Evolutionary conservation across 2,113 vertebrate genomes (phyloP), one percentile per base, ranked within the genome.

Genomic region (Gymnobelideus leadbeateri): DNA sequence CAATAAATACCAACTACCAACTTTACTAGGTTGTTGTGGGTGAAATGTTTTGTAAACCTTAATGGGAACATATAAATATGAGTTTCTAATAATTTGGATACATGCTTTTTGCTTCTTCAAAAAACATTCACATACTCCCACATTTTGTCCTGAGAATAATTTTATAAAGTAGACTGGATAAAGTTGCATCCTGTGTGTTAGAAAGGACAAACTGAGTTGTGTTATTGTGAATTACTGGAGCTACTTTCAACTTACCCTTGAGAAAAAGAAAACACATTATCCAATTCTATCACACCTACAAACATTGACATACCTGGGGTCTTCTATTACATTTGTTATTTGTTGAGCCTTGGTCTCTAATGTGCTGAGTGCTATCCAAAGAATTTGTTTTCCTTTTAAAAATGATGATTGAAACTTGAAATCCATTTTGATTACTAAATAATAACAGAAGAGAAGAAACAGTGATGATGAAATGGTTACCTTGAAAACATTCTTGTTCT

Each of bases 321-420:
- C 92, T 95, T 95, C 96, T 95, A 93, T 93, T 93, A 54, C 91
- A 90, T 54, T 96, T 92, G 26, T 49, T 94, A 68, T 96, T 96
- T 96, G 89, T 91, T 95, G 57, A 93, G 26, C 37, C 53, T 89
- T 24, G 9, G 24, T 97, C 53, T 94, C 0, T 91, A 51, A 94
- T 95, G 89, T 8, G 8, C 54, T 93, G 25, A 50, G 21, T n/a
- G 47, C 1, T 55, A 26, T 53, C 46, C 51, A 91, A 95, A 96
- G 46, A n/a, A 14, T 16, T 11, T 19, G 95, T 50, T 52, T 95
- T 68, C 91, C 0, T 92, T 97, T 91, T 46, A 54, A 95, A 28
- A 31, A 21, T 89, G 26, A 57, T 61, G 49, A 92, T 49, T 92
- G 89, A 91, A 96, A 90, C 37, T 57, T 77, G 77, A 95, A 95